phyloP scores from a whole-genome alignment of 2,888 invertebrate species.

The Tineola bisselliella region DNA sequence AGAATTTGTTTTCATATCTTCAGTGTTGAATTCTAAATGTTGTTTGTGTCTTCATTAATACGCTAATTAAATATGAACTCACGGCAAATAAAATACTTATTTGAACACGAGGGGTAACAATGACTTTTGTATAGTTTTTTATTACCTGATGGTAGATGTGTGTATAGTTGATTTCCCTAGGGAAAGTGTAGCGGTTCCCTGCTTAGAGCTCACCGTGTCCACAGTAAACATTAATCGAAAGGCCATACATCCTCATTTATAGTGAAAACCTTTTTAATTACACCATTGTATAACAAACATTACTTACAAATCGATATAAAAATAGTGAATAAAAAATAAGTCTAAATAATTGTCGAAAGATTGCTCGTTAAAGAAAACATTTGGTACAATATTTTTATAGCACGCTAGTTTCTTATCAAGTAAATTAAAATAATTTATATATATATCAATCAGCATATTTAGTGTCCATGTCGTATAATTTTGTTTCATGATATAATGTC shows the following conservation, averaged over 20 bases:
- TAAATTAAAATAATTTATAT: not conserved
- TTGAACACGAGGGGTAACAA: not conserved
- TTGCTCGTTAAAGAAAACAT: not conserved
- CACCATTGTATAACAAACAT: not conserved
- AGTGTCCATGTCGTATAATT: not conserved
- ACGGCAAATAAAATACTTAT: not conserved
- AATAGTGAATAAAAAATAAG: not conserved
- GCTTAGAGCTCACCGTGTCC: slow-evolving; percentile 5
- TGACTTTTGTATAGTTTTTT: not conserved
- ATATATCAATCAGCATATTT: not conserved
- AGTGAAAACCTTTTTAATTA: not conserved
- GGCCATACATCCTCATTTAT: not conserved
- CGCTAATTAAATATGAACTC: not conserved
- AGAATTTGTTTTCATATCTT: too few species aligned
- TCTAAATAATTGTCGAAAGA: not conserved
- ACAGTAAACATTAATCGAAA: not conserved
- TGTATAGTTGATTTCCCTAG: slow-evolving; percentile 4
- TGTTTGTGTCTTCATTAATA: not conserved
- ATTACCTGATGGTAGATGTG: not conserved
- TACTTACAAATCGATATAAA: not conserved
- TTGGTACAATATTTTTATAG: not conserved
- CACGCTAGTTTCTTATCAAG: not conserved
- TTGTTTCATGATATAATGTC: not conserved
- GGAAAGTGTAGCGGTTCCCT: not conserved
- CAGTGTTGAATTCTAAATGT: too few species aligned